Base-by-base conservation (phyloP, 2,113 vertebrate species). In the Rhombomys opimus region DNA sequence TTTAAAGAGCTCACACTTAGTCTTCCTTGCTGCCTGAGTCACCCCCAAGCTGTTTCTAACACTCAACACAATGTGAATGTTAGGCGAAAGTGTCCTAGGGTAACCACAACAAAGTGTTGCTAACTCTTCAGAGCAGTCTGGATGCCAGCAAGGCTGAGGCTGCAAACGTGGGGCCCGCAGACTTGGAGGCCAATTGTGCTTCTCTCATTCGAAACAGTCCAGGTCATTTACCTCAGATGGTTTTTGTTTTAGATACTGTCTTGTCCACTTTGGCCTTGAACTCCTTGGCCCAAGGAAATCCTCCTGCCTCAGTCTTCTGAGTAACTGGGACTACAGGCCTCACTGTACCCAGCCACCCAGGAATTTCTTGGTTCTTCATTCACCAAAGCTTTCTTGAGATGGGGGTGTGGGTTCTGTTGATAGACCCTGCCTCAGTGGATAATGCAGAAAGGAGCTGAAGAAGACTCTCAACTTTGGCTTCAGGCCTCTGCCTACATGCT, bases 111-210 rank as follows among this genome's bases (percentile, higher is more conserved):
- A 50, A 80, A 10, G 46, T 8, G 20, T 35, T 18, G 12, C 18
- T 23, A 8, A 46, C 13, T 13, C 7, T 22, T 41, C 35, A 54
- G 13, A 10, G 13, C 20, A 65, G n/a, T 22, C 89, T 13, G 1
- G 0, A 54, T 9, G 46, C 32, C 30, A 7, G 9, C 35, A 11
- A 11, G 22, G 15, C 4, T 9, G 23, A 68, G 61, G 46, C 14
- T 6, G 30, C 7, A 63, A 17, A 76, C 0, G 14, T 68, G 63
- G 15, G 63, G 11, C 17, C 61, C 10, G 0, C 7, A 5, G 30
- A 27, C 5, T n/a, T 9, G 38, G 41, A 25, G 75, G 13, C 3
- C 41, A 77, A 1, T 5, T 41, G 25, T 9, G 11, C 30, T 50
- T 70, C 50, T 41, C 63, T 23, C 17, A 54, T 7, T 25, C 38